These are phyloP conservation scores for Cephalopholis sonnerati DNA, from an alignment of 2,113 vertebrate genomes.

Conservation along the genomic window DNA sequence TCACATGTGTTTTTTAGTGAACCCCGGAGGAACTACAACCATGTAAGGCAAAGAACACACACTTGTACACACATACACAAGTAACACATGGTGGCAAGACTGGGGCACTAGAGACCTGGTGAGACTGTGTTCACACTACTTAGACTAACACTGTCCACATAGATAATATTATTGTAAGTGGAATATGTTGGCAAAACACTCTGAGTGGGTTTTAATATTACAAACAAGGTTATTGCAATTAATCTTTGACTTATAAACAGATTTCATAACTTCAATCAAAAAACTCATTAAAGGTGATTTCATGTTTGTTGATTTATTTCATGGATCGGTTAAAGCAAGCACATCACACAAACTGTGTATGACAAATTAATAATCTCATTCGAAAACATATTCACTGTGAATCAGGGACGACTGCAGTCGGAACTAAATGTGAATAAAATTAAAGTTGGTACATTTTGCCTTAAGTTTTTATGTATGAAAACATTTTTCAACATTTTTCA, in stretches of 20 bases:
- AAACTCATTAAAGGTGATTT: background rate
- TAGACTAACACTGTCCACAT: background rate
- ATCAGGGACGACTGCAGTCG: background rate
- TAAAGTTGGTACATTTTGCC: background rate
- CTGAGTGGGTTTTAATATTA: background rate
- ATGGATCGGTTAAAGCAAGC: background rate
- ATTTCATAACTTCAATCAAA: background rate
- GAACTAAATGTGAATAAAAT: background rate
- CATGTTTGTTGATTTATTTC: background rate
- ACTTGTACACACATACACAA: background rate
- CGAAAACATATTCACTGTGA: background rate
- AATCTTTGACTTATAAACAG: background rate
- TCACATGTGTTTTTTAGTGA: conserved; percentile 78
- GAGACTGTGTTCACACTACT: too few species aligned
- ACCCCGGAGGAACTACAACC: conserved; percentile 41
- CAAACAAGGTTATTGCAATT: background rate
- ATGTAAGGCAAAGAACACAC: background rate
- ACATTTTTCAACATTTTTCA: background rate
- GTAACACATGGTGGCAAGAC: background rate
- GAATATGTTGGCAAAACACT: background rate
- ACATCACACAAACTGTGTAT: background rate
- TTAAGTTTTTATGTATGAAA: background rate
- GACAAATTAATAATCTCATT: background rate
- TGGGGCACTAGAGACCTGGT: background rate
- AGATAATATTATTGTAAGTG: background rate